Evolutionary conservation across 2,113 vertebrate species (phyloP).

Genomic region (Carassius gibelio): DNA sequence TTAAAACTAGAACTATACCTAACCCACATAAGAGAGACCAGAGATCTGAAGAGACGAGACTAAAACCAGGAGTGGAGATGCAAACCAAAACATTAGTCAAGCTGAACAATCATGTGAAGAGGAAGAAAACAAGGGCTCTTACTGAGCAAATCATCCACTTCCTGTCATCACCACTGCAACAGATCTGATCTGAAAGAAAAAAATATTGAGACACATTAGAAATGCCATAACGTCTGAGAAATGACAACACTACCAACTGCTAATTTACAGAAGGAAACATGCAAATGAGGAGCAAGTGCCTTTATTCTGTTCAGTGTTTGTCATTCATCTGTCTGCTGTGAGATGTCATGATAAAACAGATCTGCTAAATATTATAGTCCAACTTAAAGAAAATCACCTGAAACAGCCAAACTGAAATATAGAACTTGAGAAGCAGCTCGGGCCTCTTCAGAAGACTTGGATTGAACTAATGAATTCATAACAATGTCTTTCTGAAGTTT

Average conservation of each 20-base stretch:
- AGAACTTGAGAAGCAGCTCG: background rate
- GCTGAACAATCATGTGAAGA: background rate
- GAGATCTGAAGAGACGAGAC: no score
- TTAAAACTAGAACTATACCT: background rate
- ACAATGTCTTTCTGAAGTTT: no score
- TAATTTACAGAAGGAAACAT: background rate
- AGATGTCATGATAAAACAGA: background rate
- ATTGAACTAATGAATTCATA: background rate
- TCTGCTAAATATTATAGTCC: no score
- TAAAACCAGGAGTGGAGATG: background rate
- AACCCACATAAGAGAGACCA: background rate
- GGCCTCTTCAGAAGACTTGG: background rate
- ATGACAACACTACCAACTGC: background rate
- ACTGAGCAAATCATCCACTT: slow-evolving; percentile 10
- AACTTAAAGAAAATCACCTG: no score
- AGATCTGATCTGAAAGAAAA: slow-evolving; percentile 4
- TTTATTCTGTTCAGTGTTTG: background rate
- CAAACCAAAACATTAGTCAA: no score
- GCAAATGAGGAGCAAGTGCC: background rate
- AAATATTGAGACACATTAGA: slow-evolving; percentile 24
- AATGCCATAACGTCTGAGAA: background rate
- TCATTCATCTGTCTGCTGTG: background rate
- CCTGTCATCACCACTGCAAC: background rate
- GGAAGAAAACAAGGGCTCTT: slow-evolving; percentile 26
- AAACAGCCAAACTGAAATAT: background rate